These are phyloP conservation scores for Helogale parvula DNA, from an alignment of 2,113 vertebrate genomes.

Conservation along the genomic window DNA sequence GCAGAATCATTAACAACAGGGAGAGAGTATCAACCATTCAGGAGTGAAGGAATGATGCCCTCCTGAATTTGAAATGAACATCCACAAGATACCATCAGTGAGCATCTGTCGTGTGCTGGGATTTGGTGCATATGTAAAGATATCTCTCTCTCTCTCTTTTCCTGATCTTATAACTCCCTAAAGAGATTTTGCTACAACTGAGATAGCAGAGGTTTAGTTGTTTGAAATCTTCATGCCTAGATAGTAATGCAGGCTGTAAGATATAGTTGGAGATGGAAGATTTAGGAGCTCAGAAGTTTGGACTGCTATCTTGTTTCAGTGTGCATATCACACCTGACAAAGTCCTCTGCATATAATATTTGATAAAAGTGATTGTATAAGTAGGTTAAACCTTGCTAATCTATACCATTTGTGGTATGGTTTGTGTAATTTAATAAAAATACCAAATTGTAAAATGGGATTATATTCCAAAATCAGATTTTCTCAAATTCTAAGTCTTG, in stretches of 20 bases:
- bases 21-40: background rate
- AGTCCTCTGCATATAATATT: background rate
- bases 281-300: background rate
- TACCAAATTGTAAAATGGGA: background rate
- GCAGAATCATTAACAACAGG: background rate
- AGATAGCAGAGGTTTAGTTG: background rate
- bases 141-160: background rate
- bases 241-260: background rate
- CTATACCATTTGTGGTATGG: background rate
- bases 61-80: conserved; percentile 38
- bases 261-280: background rate
- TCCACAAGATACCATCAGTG: background rate
- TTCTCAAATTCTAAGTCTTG: background rate
- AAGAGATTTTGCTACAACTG: background rate
- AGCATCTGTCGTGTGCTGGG: background rate
- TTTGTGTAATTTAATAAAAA: background rate
- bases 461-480: background rate
- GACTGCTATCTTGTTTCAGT: background rate
- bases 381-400: background rate
- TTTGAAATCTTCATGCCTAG: background rate
- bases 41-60: background rate
- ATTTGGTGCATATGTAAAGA: background rate
- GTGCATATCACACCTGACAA: background rate
- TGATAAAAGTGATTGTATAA: background rate
- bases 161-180: background rate